Base-by-base conservation (phyloP, 2,888 invertebrate genomes). In the Campaea margaritaria region DNA sequence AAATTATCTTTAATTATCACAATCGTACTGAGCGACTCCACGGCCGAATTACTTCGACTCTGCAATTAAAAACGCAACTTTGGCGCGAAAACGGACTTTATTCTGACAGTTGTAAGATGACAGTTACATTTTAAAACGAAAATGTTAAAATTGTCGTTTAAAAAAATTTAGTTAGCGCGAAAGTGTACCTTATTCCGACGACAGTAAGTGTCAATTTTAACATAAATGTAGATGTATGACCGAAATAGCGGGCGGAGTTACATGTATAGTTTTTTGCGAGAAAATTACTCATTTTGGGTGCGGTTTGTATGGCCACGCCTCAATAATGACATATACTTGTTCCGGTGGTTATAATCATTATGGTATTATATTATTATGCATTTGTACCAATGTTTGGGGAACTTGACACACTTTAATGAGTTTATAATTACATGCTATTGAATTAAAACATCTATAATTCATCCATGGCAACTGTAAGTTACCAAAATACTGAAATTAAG, bases 1-100 rank as follows among this genome's bases (percentile, higher is more conserved):
- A 82, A 82, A 82, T 80, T 75, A 73, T 72, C 68, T 68, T 76
- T 81, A 80, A 82, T 81, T 80, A 81, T 77, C 73, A 69, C 68
- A 67, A 69, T 65, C 60, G 59, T 63, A 58, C 58, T 72, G 21
- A 62, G 60, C 54, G 54, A 47, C 62, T 59, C 56, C 55, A 39
- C 49, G 46, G 27, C 57, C 28, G 42, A 43, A 36, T 45, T 55
- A 14, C 34, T n/a, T 13, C 14, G 12, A 14, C 39, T n/a, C 3
- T 45, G 27, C 48, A 42, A 41, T 53, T 47, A 3, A 27, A 62
- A 67, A 58, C 45, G 38, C 44, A 62, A 43, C n/a, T 43, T 55
- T 27, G 21, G 42, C 58, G 63, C 31, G 43, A 64, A 62, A 58
- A 15, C 39, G 28, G 10, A 57, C 63, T 61, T 65, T 69, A 69